Conservation (phyloP, 2,113 vertebrate genomes). For the Corythaixoides concolor region DNA sequence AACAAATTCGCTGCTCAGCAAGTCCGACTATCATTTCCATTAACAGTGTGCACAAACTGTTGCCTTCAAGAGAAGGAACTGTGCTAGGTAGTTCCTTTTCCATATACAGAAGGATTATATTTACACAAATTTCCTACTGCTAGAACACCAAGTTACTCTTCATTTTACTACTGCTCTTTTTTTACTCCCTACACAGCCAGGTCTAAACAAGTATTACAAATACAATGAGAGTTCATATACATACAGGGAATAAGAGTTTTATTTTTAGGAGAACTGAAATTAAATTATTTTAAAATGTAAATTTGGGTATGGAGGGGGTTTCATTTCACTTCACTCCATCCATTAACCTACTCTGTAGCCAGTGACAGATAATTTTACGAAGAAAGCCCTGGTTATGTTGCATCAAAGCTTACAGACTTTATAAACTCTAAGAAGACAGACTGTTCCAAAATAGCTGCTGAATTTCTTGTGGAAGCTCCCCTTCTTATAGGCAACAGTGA, state of each 20-base stretch:
- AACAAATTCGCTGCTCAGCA: background rate
- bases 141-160: background rate
- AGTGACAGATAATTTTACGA: background rate
- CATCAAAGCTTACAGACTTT: background rate
- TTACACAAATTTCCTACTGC: background rate
- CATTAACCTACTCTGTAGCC: background rate
- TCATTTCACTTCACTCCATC: background rate
- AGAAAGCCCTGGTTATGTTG: background rate
- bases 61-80: background rate
- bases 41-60: background rate
- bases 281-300: background rate
- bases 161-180: background rate
- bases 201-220: background rate
- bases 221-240: background rate
- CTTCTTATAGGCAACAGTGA: background rate
- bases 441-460: background rate
- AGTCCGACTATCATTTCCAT: background rate
- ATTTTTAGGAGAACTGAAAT: background rate
- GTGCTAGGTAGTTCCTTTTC: background rate
- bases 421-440: background rate
- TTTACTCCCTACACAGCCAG: background rate
- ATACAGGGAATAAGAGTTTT: background rate
- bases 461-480: background rate
- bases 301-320: background rate
- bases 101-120: background rate